Evolutionary conservation across 2,888 invertebrate genomes (phyloP), one percentile per base, ranked within the genome.

Genomic region (Acleris laterana): DNA sequence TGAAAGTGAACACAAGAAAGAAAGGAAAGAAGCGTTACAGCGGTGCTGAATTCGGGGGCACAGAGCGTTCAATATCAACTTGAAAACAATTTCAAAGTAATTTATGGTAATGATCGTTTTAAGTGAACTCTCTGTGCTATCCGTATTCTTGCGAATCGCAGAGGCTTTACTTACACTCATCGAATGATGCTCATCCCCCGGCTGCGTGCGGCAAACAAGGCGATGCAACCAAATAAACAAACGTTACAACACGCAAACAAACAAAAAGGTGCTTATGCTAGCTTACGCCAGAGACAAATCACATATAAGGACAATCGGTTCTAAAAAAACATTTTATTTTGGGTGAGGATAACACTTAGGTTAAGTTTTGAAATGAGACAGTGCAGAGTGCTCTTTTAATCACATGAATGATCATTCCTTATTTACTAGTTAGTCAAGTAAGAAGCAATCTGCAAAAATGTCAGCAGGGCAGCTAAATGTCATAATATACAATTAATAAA

Each of bases 121-220:
- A 32, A 32, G 32, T 58, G 52, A 64, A 48, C 52, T 25, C 53
- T 64, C 49, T 58, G 46, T 53, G 28, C 50, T 25, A 17, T 13
- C 42, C 7, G 1, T 6, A 20, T 50, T 60, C 55, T 68, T 63
- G 57, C 62, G 58, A 63, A 55, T 51, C 49, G 63, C 63, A 19
- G 67, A 53, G 77, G 77, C 77, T 66, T 77, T 86, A 93, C 95
- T 94, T 94, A 95, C 95, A 95, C 94, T 95, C 95, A 94, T 94
- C 94, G 95, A 94, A 94, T 93, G 94, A 91, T 94, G 95, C 94
- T 95, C 95, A 91, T 95, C 95, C 94, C 95, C 93, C 88, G 94
- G 91, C 93, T 93, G 92, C 86, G 85, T 85, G 85, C 89, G 80
- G 86, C 88, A 87, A 87, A 89, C 90, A 89, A 89, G 83, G 85